Percentiles rank a stretch among this genome's conserved stretches.
phyloP scores from a whole-genome alignment of 2,888 invertebrate genomes.

The Microctonus aethiopoides region DNA sequence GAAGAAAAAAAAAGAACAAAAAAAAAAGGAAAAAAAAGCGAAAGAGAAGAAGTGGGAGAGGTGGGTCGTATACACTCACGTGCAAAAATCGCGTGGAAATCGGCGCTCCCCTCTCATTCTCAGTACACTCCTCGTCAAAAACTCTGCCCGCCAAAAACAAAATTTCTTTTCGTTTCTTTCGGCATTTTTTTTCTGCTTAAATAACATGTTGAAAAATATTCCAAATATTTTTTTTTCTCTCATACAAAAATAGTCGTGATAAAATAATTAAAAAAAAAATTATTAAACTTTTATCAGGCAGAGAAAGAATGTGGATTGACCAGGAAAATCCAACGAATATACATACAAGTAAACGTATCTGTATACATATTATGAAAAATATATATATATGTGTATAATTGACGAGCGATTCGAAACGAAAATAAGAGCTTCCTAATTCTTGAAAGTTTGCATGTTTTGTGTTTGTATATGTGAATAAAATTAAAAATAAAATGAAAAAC shows the following conservation, averaged over 20 bases:
- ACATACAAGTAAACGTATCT: too few species aligned
- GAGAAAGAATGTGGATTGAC: slow-evolving; percentile 50
- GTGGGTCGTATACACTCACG: slow-evolving; percentile 62
- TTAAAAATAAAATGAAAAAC: slow-evolving; percentile 58
- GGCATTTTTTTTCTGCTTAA: too few species aligned
- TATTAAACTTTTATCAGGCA: neutral
- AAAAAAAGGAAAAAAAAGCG: neutral
- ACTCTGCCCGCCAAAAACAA: neutral
- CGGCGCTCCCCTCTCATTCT: too few species aligned
- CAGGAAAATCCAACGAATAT: slow-evolving; percentile 44
- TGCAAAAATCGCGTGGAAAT: slow-evolving; percentile 54
- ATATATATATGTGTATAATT: too few species aligned
- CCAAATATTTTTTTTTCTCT: neutral
- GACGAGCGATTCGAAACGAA: too few species aligned
- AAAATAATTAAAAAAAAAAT: neutral
- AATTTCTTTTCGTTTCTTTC: too few species aligned
- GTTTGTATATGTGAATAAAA: neutral
- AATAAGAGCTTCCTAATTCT: slow-evolving; percentile 44
- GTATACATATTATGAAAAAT: too few species aligned
- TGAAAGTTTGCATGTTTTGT: too few species aligned
- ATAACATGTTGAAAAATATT: too few species aligned
- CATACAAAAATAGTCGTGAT: too few species aligned
- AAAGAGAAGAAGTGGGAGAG: slow-evolving; percentile 43
- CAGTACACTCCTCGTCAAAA: neutral
- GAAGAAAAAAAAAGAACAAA: slow-evolving; percentile 26